Conservation (phyloP, 2,888 invertebrate species). For the Zeuzera pyrina region DNA sequence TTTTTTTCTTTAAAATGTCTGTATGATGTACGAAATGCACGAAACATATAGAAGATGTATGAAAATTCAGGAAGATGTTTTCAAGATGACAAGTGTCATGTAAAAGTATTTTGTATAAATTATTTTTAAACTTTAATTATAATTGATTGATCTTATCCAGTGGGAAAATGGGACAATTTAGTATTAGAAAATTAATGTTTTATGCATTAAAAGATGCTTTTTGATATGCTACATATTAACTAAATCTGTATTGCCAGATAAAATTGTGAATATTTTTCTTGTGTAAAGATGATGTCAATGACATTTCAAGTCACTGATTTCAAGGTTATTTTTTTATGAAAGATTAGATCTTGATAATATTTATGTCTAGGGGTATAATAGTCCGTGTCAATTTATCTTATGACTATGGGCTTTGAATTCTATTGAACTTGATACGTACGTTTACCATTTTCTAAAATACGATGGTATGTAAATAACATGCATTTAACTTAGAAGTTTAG, state of each 20-base stretch:
- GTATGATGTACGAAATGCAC: constrained; percentile 91
- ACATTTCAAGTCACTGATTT: constrained; percentile 68
- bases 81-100: constrained; percentile 45
- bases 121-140: constrained; percentile 47
- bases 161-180: constrained; percentile 63
- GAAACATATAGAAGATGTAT: constrained; percentile 88
- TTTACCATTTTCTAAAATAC: constrained; percentile 47
- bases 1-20: constrained; percentile 65
- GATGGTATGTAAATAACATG: constrained; percentile 61
- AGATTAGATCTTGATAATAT: constrained; percentile 63
- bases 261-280: constrained; percentile 73
- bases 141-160: constrained; percentile 60
- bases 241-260: constrained; percentile 72
- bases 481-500: constrained; percentile 63
- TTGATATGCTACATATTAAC: constrained; percentile 59
- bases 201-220: constrained; percentile 50
- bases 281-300: constrained; percentile 66
- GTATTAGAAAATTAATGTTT: constrained; percentile 58
- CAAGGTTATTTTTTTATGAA: constrained; percentile 63
- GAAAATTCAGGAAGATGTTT: constrained; percentile 48
- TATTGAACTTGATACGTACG: constrained; percentile 36
- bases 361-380: constrained; percentile 54
- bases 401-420: constrained; percentile 37
- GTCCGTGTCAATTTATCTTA: constrained; percentile 48
- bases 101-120: constrained; percentile 62